A percentile compares a stretch with the other conserved stretches of the same genome.
These are phyloP conservation scores for Cyphomyrus discorhynchus DNA, from an alignment of 2,113 vertebrate species.

Conservation along the genomic window DNA sequence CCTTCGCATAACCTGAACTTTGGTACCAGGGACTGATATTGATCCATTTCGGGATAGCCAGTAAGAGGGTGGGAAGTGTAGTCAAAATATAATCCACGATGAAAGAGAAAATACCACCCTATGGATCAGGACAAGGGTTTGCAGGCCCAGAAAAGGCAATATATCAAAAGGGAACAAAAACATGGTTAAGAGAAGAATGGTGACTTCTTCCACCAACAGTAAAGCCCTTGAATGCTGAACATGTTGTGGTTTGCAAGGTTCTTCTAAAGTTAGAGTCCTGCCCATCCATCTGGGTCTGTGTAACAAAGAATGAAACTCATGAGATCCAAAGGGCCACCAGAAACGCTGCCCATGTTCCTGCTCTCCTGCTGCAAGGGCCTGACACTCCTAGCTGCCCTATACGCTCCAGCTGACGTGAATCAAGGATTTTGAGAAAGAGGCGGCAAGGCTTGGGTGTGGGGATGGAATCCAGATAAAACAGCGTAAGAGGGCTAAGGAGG, in stretches of 20 bases:
- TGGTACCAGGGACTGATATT: neutral
- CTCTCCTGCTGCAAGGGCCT: neutral
- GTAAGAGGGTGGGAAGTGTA: neutral
- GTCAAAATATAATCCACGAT: neutral
- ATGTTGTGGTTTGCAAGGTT: neutral
- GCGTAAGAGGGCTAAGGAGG: neutral
- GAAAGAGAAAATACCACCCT: neutral
- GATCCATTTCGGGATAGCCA: neutral
- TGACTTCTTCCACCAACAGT: neutral
- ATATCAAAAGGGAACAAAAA: neutral
- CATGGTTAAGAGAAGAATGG: neutral
- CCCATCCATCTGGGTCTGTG: neutral
- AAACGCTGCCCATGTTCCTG: neutral
- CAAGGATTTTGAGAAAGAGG: neutral
- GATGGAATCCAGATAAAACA: neutral
- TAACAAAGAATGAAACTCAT: neutral
- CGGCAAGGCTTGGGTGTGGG: neutral
- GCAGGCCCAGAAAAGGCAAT: neutral
- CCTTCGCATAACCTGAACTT: neutral
- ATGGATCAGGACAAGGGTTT: neutral
- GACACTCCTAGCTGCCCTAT: neutral
- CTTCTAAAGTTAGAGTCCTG: too few relatives aligned
- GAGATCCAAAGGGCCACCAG: neutral
- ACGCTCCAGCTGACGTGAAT: neutral
- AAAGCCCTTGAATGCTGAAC: neutral